Conservation (phyloP, 2,797 vertebrate genomes). For the Brachyalestes nurse region DNA sequence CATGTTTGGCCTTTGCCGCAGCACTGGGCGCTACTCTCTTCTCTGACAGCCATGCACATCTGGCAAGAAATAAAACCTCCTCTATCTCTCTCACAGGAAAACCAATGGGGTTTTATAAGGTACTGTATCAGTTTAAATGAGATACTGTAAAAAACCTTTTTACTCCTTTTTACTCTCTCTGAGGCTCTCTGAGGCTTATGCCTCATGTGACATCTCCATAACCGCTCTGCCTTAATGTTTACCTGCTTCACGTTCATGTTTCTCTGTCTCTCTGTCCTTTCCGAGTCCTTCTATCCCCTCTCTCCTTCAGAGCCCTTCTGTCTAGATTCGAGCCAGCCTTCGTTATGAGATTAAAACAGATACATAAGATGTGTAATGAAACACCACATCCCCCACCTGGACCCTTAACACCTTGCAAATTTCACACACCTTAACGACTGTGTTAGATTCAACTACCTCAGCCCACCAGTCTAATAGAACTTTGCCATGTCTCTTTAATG, state of each 20-base stretch:
- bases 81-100: conserved; percentile 57
- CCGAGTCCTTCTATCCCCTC: not conserved
- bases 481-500: no score
- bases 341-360: not conserved
- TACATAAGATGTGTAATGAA: no score
- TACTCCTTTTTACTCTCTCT: conserved; percentile 48
- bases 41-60: conserved; percentile 59
- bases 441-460: no score
- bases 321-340: not conserved
- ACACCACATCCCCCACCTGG: no score
- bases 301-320: not conserved
- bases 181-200: conserved; percentile 46
- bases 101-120: conserved; percentile 54
- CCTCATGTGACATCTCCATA: conserved; percentile 42
- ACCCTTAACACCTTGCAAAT: no score
- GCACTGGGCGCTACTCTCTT: conserved; percentile 34
- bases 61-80: conserved; percentile 62
- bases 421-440: no score
- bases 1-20: conserved; percentile 56
- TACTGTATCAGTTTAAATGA: conserved; percentile 54
- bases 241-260: conserved; percentile 1
- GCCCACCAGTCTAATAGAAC: no score
- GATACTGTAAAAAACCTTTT: conserved; percentile 49
- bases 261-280: not conserved
- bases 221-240: conserved; percentile 32